Evolutionary conservation across 2,888 invertebrate genomes (phyloP).

Genomic region (Agrilus mali): DNA sequence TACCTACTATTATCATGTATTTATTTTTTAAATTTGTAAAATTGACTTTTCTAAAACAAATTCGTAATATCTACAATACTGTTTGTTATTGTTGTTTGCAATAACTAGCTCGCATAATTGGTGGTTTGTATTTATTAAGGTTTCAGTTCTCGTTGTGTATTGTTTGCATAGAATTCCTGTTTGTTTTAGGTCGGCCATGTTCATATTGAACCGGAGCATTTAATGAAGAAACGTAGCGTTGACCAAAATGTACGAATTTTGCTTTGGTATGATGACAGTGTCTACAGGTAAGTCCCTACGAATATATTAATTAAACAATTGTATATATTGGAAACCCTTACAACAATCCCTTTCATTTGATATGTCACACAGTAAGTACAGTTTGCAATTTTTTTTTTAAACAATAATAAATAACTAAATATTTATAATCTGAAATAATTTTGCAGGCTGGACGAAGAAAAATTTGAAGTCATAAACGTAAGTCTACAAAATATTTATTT

Average conservation of each 20-base stretch:
- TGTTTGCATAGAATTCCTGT: constrained; percentile 1
- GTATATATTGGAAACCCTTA: too few species aligned
- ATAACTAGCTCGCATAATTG: too few species aligned
- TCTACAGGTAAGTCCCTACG: constrained; percentile 78
- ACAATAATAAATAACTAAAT: too few species aligned
- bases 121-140: background rate
- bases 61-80: too few species aligned
- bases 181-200: constrained; percentile 61
- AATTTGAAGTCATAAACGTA: constrained; percentile 81
- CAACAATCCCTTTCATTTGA: too few species aligned
- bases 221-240: constrained; percentile 66
- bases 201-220: constrained; percentile 64
- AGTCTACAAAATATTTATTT: constrained; percentile 37
- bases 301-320: too few species aligned
- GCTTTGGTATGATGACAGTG: constrained; percentile 76
- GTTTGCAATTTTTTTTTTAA: background rate
- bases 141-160: background rate
- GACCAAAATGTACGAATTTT: constrained; percentile 75
- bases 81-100: too few species aligned
- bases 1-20: too few species aligned
- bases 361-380: too few species aligned
- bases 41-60: too few species aligned
- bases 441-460: constrained; percentile 68
- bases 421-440: constrained; percentile 21
- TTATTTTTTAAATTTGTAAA: too few species aligned